Base-by-base conservation (phyloP, 2,113 vertebrate genomes). In the Anguilla japonica region DNA sequence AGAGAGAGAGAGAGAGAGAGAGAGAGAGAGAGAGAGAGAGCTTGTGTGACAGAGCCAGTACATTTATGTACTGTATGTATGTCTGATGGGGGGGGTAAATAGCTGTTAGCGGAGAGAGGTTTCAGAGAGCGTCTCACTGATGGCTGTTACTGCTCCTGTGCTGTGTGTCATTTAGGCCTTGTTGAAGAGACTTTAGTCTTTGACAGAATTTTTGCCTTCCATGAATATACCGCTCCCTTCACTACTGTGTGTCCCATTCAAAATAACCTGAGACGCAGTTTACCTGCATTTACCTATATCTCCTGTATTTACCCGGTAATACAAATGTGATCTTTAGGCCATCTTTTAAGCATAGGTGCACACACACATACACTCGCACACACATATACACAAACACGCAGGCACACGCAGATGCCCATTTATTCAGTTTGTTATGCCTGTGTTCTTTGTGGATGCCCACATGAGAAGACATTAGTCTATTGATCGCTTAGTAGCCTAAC, bases 331-430 rank as follows among this genome's bases (percentile, higher is more conserved):
- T 60, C 11, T 60, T 18, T 60, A 14, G 57, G 57, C 15, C 15
- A 14, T 60, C 57, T 3, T 20, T 3, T 20, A 60, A 15, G 14
- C 57, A 60, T 14, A 60, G 3, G 18, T 60, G 15, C 57, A 60
- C 60, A 26, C 60, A 26, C 60, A 67, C 60, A 67, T 26, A 57
- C 43, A 56, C 57, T 14, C n/a, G 9, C 41, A 41, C 39, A 22
- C 82, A 83, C 15, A 46, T 13, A 83, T 60, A 71, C 78, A 80
- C 16, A 81, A 75, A 75, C 1, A 50, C 29, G 86, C 85, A 16
- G 43, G 63, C n/a, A 81, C 40, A 7, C 39, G 75, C 29, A 80
- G 4, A n/a, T 2, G 50, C 39, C 15, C 40, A 6, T 46, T 46
- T 46, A 56, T 16, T 14, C 15, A 63, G 22, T 57, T n/a, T 20